Conservation (phyloP, 2,888 invertebrate genomes). For the Spisula subtruncata region DNA sequence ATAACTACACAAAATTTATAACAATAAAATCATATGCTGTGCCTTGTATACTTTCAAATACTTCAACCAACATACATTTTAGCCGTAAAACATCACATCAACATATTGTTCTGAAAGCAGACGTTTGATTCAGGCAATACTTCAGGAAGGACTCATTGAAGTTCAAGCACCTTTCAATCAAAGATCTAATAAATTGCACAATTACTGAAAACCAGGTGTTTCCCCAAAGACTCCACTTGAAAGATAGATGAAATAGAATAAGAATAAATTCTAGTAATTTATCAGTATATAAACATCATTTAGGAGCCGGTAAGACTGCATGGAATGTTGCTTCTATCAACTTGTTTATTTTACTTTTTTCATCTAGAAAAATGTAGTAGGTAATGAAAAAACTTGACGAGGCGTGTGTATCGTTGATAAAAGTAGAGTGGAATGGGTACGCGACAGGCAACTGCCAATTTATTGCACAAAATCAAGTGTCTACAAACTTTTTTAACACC, state of each 20-base stretch:
- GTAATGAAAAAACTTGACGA: no score
- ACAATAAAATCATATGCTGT: conserved; percentile 15
- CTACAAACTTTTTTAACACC: no score
- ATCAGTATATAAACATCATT: not conserved
- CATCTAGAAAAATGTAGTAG: not conserved
- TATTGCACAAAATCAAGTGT: no score
- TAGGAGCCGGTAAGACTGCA: not conserved
- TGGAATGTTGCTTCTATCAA: not conserved
- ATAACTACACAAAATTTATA: no score
- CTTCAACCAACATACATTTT: not conserved
- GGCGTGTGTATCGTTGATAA: no score
- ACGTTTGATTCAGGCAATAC: not conserved
- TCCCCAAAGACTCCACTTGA: conserved; percentile 20
- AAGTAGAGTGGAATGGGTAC: no score
- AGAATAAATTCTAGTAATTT: conserved; percentile 11
- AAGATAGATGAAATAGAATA: conserved; percentile 7
- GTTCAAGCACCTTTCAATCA: conserved; percentile 13
- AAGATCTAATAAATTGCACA: not conserved
- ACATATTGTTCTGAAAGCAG: not conserved
- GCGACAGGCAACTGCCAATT: no score
- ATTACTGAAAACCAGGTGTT: not conserved
- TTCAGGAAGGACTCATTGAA: not conserved
- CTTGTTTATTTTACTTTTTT: not conserved
- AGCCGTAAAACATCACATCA: not conserved
- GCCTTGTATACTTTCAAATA: not conserved